These are phyloP conservation scores for Meloidogyne exigua DNA, from an alignment of 1,140 invertebrate genomes.

Conservation along the genomic window DNA sequence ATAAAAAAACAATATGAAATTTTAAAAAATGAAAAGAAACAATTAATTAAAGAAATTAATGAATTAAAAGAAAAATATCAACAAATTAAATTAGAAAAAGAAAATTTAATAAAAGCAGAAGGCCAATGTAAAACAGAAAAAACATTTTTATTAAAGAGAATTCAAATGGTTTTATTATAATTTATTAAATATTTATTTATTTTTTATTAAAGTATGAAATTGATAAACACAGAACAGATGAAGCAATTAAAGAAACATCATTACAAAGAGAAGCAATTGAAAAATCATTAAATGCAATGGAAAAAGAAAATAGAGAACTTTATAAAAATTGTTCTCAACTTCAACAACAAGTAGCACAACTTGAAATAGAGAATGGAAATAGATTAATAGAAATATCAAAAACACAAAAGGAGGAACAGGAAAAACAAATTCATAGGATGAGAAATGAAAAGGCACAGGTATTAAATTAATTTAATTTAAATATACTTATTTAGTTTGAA, in stretches of 20 bases:
- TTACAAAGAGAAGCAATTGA: conserved; percentile 63
- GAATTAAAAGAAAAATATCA: conserved; percentile 52
- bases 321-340: conserved; percentile 64
- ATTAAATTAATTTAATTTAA: background rate
- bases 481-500: conserved; percentile 40
- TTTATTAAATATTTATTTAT: too few species aligned
- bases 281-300: conserved; percentile 63
- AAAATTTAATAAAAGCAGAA: conserved; percentile 34
- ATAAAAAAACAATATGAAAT: conserved; percentile 57
- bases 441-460: conserved; percentile 57
- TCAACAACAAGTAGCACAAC: conserved; percentile 62
- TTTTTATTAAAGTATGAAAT: conserved; percentile 36
- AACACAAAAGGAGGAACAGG: conserved; percentile 61
- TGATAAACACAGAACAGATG: conserved; percentile 61
- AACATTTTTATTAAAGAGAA: conserved; percentile 58
- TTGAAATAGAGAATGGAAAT: conserved; percentile 64
- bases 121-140: conserved; percentile 62
- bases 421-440: conserved; percentile 55
- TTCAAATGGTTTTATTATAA: conserved; percentile 50
- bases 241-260: conserved; percentile 61
- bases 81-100: conserved; percentile 50
- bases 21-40: conserved; percentile 58
- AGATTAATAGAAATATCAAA: conserved; percentile 61
- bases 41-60: conserved; percentile 53
- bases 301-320: conserved; percentile 61